Conservation (phyloP, 2,888 invertebrate species). For the Epistrophe grossulariae region DNA sequence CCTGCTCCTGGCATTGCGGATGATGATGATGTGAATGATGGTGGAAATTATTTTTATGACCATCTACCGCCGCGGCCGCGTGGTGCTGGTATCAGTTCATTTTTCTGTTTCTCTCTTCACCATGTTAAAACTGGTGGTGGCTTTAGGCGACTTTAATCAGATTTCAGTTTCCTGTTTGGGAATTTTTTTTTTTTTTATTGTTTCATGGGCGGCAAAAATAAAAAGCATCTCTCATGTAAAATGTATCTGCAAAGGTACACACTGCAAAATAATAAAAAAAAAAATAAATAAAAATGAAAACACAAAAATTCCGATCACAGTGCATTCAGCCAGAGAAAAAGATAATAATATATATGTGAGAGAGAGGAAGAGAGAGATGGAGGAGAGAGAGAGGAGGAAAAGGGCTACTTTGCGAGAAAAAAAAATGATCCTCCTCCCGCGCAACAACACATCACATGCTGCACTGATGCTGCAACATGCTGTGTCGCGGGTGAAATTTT, state of each 20-base stretch:
- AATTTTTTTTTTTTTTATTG: constrained; percentile 48
- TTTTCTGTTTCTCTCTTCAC: constrained; percentile 34
- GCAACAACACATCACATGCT: constrained; percentile 36
- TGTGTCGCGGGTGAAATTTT: constrained; percentile 71
- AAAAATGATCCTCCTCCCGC: constrained; percentile 69
- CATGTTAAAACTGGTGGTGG: neutral
- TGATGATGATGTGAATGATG: constrained; percentile 70
- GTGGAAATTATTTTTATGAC: constrained; percentile 73
- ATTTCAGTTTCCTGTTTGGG: constrained; percentile 71
- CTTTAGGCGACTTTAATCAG: constrained; percentile 72
- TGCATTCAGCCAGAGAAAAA: constrained; percentile 27
- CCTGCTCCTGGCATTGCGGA: constrained; percentile 18
- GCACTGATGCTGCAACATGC: constrained; percentile 42
- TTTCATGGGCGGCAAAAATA: constrained; percentile 50
- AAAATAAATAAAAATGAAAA: constrained; percentile 23
- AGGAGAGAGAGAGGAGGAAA: neutral
- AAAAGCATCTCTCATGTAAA: constrained; percentile 43
- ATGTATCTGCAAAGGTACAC: constrained; percentile 65
- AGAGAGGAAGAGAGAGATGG: neutral
- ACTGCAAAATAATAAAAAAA: constrained; percentile 14
- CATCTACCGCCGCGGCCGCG: constrained; percentile 9
- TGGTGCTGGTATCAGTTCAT: constrained; percentile 32
- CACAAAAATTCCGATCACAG: constrained; percentile 62
- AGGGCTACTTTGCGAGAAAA: constrained; percentile 13
- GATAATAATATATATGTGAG: neutral